Evolutionary conservation across 2,797 vertebrate genomes (phyloP).

Genomic region (Sebastiscus albofasciatus): DNA sequence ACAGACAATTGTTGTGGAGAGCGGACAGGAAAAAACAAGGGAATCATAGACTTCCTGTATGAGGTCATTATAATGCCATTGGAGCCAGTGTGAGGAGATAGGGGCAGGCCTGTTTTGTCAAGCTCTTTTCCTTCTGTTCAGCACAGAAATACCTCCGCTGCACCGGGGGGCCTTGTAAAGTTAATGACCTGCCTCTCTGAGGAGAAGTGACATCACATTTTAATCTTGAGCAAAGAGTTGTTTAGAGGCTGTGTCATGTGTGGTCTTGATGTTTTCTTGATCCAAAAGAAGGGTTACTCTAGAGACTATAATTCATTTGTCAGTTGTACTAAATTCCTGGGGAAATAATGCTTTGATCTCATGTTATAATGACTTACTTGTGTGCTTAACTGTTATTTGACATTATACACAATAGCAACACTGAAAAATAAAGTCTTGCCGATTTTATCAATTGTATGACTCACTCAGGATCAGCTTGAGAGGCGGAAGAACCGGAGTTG

Average conservation of each 20-base stretch:
- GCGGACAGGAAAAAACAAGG: constrained; percentile 82
- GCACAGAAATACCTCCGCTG: constrained; percentile 76
- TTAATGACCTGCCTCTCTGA: constrained; percentile 70
- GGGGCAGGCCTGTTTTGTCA: constrained; percentile 78
- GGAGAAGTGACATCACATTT: constrained; percentile 79
- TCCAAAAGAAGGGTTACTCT: constrained; percentile 11
- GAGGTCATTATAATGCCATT: constrained; percentile 81
- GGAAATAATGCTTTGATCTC: constrained; percentile 25
- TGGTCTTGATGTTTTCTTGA: constrained; percentile 50
- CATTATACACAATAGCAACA: constrained; percentile 6
- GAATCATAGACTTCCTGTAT: constrained; percentile 82
- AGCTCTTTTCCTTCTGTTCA: constrained; percentile 76
- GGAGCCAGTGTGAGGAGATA: constrained; percentile 74
- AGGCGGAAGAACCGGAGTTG: constrained; percentile 29
- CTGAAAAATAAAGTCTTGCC: constrained; percentile 12
- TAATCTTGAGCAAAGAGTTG: constrained; percentile 59
- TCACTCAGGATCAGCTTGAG: constrained; percentile 26
- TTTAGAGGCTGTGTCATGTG: constrained; percentile 57
- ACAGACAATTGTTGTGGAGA: constrained; percentile 80
- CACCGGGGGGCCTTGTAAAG: constrained; percentile 70
- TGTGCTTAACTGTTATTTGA: constrained; percentile 25
- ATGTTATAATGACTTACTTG: constrained; percentile 22
- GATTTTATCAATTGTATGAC: constrained; percentile 20
- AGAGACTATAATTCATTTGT: constrained; percentile 16
- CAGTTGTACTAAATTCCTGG: neutral